Evolutionary conservation across 2,797 vertebrate genomes (phyloP).

Genomic region (Alauda arvensis): DNA sequence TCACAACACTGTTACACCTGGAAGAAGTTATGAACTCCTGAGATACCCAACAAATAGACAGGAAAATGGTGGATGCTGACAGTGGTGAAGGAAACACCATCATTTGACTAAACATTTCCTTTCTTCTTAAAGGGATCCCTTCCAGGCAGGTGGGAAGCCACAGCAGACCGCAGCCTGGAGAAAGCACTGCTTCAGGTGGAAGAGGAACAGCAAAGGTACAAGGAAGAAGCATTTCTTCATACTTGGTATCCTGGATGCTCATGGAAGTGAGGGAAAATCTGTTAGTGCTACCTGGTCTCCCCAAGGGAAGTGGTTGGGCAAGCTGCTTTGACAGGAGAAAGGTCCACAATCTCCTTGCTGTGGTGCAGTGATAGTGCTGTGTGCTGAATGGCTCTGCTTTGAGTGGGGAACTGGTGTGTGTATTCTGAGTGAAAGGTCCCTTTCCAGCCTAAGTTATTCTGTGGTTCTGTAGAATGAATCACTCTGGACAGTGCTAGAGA

Average conservation of each 20-base stretch:
- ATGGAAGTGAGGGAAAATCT: not conserved
- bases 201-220: constrained; percentile 89
- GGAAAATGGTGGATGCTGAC: not conserved
- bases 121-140: constrained; percentile 52
- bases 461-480: not conserved
- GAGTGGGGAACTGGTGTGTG: not conserved
- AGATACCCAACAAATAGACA: not conserved
- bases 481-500: not conserved
- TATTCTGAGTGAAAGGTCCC: not conserved
- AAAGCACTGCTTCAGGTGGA: constrained; percentile 84
- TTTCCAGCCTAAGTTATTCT: not conserved
- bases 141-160: constrained; percentile 60
- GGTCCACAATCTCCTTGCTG: not conserved
- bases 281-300: not conserved
- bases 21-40: not conserved
- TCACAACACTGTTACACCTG: not conserved
- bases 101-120: not conserved
- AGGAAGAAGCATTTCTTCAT: not conserved
- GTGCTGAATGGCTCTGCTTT: not conserved
- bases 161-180: constrained; percentile 80
- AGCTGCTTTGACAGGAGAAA: not conserved
- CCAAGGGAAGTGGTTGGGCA: not conserved
- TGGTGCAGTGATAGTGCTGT: not conserved
- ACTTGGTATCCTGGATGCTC: not conserved
- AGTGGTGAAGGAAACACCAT: not conserved